Percentiles rank a stretch among this genome's conserved stretches.
These are phyloP conservation scores for Lasioglossum pauxillum DNA, from an alignment of 2,888 invertebrate genomes.

Conservation along the genomic window DNA sequence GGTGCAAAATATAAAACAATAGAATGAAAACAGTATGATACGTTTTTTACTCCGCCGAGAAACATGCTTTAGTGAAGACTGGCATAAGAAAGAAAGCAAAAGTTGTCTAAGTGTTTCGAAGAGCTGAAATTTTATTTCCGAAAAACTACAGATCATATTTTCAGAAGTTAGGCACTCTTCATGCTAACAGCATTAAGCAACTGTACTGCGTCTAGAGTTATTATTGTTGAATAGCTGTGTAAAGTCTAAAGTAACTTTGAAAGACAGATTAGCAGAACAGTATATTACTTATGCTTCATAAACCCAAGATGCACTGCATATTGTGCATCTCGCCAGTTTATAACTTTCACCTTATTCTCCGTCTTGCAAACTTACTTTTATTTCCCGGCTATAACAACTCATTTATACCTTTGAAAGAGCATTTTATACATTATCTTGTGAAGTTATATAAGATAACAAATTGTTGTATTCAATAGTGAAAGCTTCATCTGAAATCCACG, in stretches of 20 bases:
- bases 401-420: background rate
- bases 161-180: background rate
- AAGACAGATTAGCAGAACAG: conserved; percentile 1
- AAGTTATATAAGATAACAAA: background rate
- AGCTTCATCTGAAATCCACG: background rate
- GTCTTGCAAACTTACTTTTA: background rate
- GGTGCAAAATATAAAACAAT: background rate
- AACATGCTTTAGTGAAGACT: background rate
- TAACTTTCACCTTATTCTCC: conserved; percentile 5
- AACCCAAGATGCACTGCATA: background rate
- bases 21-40: background rate
- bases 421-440: background rate
- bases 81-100: background rate
- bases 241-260: conserved; percentile 6
- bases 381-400: background rate
- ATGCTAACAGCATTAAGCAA: background rate
- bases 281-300: conserved; percentile 15
- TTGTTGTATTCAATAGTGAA: background rate
- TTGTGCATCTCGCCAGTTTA: background rate
- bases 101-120: background rate
- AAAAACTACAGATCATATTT: background rate
- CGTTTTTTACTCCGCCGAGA: background rate
- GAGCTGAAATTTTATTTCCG: background rate
- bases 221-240: background rate
- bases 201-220: background rate